These are phyloP conservation scores for Aeoliscus strigatus DNA, from an alignment of 2,797 vertebrate species.

Conservation along the genomic window DNA sequence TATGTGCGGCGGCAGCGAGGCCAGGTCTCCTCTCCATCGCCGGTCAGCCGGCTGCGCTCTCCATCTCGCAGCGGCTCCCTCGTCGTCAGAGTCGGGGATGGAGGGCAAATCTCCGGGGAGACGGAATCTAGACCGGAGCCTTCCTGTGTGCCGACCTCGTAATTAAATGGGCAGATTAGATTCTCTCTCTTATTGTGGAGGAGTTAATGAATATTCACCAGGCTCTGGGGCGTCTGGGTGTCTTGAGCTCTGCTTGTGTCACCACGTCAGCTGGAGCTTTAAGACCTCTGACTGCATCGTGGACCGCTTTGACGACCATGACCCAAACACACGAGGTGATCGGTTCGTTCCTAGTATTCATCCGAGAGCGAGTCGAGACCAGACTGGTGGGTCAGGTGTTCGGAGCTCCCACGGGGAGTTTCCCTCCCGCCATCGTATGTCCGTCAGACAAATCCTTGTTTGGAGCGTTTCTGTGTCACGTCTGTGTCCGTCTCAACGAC, in stretches of 20 bases:
- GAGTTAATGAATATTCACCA: constrained; percentile 70
- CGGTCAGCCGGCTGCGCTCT: constrained; percentile 37
- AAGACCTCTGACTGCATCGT: no score
- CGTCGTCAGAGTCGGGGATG: constrained; percentile 47
- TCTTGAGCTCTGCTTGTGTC: constrained; percentile 48
- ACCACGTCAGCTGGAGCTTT: constrained; percentile 52
- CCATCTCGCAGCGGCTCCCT: constrained; percentile 18
- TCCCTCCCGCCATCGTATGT: no score
- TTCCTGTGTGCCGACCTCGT: constrained; percentile 59
- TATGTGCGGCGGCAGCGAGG: constrained; percentile 17
- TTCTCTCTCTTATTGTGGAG: constrained; percentile 57
- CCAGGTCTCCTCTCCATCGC: constrained; percentile 37
- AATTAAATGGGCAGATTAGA: constrained; percentile 73
- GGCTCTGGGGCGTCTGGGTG: constrained; percentile 44
- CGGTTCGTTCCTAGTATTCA: no score
- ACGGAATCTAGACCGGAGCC: constrained; percentile 60
- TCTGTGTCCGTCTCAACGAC: no score
- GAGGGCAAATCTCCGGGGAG: constrained; percentile 55
- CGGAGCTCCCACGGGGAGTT: no score
- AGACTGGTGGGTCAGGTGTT: no score
- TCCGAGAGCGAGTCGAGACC: no score
- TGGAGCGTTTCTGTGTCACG: no score
- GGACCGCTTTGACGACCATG: no score
- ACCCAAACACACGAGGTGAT: no score
- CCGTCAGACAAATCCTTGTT: no score